Evolutionary conservation across 2,888 invertebrate species (phyloP).

Genomic region (Mythimna loreyi): DNA sequence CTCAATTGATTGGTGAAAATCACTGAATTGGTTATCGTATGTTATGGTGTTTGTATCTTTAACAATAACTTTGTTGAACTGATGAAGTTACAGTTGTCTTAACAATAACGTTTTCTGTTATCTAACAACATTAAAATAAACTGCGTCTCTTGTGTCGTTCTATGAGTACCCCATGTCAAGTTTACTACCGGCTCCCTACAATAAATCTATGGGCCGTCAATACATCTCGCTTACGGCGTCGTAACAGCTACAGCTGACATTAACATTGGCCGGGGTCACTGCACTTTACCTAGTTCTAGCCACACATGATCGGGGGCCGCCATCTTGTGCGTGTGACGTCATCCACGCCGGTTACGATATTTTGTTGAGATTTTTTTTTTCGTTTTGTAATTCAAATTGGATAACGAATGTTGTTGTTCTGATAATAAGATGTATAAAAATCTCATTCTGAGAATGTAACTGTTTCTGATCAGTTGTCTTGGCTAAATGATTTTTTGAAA

Average conservation of each 20-base stretch:
- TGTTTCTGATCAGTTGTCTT: background rate
- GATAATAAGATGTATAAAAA: background rate
- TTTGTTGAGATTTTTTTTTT: slow-evolving; percentile 63
- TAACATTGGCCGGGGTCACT: slow-evolving; percentile 84
- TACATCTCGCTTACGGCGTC: slow-evolving; percentile 62
- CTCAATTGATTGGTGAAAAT: slow-evolving; percentile 28
- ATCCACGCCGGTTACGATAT: slow-evolving; percentile 67
- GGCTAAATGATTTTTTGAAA: background rate
- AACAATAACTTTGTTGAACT: background rate
- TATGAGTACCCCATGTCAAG: slow-evolving; percentile 29
- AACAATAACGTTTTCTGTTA: background rate
- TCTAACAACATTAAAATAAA: slow-evolving; percentile 4
- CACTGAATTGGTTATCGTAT: background rate
- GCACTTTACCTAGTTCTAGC: slow-evolving; percentile 78
- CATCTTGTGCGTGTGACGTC: slow-evolving; percentile 79
- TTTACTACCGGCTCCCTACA: slow-evolving; percentile 44
- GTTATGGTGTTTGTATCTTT: background rate
- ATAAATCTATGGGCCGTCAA: slow-evolving; percentile 62
- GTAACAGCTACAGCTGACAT: slow-evolving; percentile 84
- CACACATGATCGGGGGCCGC: slow-evolving; percentile 74
- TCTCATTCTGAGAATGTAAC: background rate
- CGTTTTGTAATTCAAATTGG: slow-evolving; percentile 61
- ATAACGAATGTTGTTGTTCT: slow-evolving; percentile 29
- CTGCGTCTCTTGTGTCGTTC: background rate
- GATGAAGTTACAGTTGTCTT: background rate